Conservation (phyloP, 1,140 invertebrate species). For the Drosophila erecta region DNA sequence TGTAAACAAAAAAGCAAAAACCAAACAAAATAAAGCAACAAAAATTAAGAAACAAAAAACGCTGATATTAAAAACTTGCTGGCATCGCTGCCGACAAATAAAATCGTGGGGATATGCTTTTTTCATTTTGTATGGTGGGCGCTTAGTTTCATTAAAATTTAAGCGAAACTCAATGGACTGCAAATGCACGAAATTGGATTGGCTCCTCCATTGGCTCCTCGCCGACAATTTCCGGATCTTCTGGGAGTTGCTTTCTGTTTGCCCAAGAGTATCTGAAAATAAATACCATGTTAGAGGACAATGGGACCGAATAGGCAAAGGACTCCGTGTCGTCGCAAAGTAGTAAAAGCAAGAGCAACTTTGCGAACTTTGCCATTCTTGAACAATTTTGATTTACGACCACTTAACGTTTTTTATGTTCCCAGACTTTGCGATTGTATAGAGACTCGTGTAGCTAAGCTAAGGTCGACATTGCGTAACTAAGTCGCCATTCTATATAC, state of each 20-base stretch:
- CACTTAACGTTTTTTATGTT: conserved; percentile 75
- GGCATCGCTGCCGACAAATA: conserved; percentile 4
- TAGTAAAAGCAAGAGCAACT: conserved; percentile 31
- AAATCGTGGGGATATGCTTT: background rate
- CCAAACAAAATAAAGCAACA: conserved; percentile 1
- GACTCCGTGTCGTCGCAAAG: conserved; percentile 15
- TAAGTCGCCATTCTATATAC: background rate
- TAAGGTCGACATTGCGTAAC: conserved; percentile 1
- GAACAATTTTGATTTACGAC: conserved; percentile 75
- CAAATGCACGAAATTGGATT: conserved; percentile 63
- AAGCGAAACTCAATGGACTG: conserved; percentile 75
- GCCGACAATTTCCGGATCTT: conserved; percentile 41
- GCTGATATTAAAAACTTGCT: conserved; percentile 61
- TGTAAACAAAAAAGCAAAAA: conserved; percentile 45
- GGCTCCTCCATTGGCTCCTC: conserved; percentile 11
- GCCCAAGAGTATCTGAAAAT: conserved; percentile 51
- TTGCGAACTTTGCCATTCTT: conserved; percentile 61
- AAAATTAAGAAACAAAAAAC: conserved; percentile 19
- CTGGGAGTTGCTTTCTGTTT: conserved; percentile 37
- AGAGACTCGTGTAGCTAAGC: conserved; percentile 2
- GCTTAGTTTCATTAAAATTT: conserved; percentile 68
- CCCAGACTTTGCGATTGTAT: conserved; percentile 27
- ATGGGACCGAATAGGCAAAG: conserved; percentile 37
- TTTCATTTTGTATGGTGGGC: background rate
- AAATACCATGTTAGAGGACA: conserved; percentile 47